phyloP scores from a whole-genome alignment of 2,888 invertebrate genomes.

The Eilema caniola region DNA sequence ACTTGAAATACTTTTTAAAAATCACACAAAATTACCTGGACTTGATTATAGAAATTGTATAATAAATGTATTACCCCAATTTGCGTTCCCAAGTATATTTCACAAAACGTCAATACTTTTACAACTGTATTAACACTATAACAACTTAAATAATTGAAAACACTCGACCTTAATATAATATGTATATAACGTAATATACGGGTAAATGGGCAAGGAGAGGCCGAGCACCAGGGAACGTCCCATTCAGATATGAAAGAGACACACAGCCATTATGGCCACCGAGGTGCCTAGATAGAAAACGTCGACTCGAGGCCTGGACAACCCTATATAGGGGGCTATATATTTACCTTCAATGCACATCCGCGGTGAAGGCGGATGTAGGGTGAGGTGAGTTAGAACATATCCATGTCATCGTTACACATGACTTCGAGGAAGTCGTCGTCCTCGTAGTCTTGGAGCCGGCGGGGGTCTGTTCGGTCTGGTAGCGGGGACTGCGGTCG shows the following conservation, averaged over 20 bases:
- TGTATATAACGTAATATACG: slow-evolving; percentile 12
- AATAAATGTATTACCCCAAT: slow-evolving; percentile 6
- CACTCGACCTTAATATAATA: slow-evolving; percentile 28
- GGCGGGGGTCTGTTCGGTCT: slow-evolving; percentile 61
- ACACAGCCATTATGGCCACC: slow-evolving; percentile 13
- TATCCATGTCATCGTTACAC: slow-evolving; percentile 91
- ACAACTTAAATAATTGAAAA: slow-evolving; percentile 28
- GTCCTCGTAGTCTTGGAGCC: slow-evolving; percentile 82
- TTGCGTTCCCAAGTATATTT: slow-evolving; percentile 25
- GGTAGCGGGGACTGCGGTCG: slow-evolving; percentile 48
- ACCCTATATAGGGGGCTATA: neutral
- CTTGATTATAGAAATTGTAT: neutral
- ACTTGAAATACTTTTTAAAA: slow-evolving; percentile 12
- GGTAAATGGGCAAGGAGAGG: slow-evolving; percentile 29
- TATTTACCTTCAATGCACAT: slow-evolving; percentile 7
- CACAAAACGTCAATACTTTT: slow-evolving; percentile 16
- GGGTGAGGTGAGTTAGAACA: slow-evolving; percentile 81
- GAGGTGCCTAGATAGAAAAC: neutral
- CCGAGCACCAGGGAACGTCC: slow-evolving; percentile 35
- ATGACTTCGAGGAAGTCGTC: slow-evolving; percentile 91
- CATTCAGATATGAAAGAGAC: neutral
- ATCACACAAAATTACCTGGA: slow-evolving; percentile 11
- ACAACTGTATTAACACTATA: slow-evolving; percentile 19
- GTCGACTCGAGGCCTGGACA: neutral
- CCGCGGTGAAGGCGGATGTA: neutral